Conservation (phyloP, 1,140 invertebrate genomes). For the Pectinophora gossypiella region DNA sequence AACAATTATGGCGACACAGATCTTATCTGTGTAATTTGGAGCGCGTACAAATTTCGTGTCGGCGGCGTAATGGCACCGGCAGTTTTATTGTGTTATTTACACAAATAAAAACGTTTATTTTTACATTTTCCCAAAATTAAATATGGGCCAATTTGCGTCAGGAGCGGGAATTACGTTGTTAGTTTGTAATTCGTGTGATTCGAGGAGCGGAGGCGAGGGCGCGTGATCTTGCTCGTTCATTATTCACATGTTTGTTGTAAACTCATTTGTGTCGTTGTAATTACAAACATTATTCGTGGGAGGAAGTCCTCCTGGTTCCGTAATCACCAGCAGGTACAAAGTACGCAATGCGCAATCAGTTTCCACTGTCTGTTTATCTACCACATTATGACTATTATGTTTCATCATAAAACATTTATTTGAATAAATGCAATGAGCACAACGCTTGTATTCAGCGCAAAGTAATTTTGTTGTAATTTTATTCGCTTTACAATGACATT, state of each 20-base stretch:
- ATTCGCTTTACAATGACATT: background rate
- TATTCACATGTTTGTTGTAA: conserved; percentile 44
- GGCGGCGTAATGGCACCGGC: conserved; percentile 41
- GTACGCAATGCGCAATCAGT: conserved; percentile 46
- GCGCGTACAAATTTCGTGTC: conserved; percentile 54
- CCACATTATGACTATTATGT: conserved; percentile 49
- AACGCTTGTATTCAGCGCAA: conserved; percentile 35
- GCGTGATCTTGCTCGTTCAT: conserved; percentile 34
- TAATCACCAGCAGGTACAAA: conserved; percentile 54
- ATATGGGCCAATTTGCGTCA: conserved; percentile 63
- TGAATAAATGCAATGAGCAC: conserved; percentile 14
- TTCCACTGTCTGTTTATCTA: conserved; percentile 50
- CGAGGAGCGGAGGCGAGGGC: conserved; percentile 19
- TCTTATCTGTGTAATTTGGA: conserved; percentile 66
- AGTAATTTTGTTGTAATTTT: conserved; percentile 22
- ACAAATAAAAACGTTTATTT: conserved; percentile 75
- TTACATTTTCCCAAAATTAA: conserved; percentile 74
- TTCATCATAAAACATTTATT: conserved; percentile 61
- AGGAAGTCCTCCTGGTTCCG: conserved; percentile 64
- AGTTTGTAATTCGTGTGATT: conserved; percentile 47
- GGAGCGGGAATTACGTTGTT: conserved; percentile 51
- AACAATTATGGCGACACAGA: conserved; percentile 68
- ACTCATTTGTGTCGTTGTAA: no score
- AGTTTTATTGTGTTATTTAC: conserved; percentile 74
- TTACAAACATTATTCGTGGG: conserved; percentile 31